Conservation (phyloP, 2,113 vertebrate species). For the Murina feae region DNA sequence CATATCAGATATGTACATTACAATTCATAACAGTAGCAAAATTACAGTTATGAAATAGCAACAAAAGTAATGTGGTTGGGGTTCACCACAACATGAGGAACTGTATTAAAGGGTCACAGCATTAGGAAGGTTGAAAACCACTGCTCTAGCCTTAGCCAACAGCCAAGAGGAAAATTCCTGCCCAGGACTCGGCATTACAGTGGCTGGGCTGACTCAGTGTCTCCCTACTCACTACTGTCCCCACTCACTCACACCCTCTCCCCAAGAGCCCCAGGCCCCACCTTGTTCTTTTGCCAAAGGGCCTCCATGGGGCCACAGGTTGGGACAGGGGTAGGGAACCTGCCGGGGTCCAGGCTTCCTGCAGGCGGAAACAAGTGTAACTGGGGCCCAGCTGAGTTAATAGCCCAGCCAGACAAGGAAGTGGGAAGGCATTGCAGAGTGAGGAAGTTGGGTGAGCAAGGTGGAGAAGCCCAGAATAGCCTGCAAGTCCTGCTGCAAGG, state of each 20-base stretch:
- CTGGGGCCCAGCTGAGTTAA: neutral
- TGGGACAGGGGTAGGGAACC: neutral
- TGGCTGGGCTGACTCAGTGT: slow-evolving; percentile 31
- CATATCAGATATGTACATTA: too few species aligned
- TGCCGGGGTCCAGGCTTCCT: neutral
- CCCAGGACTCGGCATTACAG: slow-evolving; percentile 46
- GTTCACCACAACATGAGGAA: too few species aligned
- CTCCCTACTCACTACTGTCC: slow-evolving; percentile 40
- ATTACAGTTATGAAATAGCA: too few species aligned
- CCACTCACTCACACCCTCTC: slow-evolving; percentile 9
- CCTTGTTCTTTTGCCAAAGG: slow-evolving; percentile 92
- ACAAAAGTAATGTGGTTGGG: too few species aligned
- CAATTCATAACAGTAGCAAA: too few species aligned
- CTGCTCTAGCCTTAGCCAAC: slow-evolving; percentile 46
- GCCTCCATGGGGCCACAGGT: slow-evolving; percentile 81
- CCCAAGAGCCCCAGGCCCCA: slow-evolving; percentile 69
- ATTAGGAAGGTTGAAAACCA: too few species aligned
- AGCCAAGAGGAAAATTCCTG: slow-evolving; percentile 70
- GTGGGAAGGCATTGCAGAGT: neutral
- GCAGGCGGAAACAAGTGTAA: neutral
- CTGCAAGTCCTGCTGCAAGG: neutral
- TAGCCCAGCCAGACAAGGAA: slow-evolving; percentile 13
- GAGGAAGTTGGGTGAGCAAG: neutral
- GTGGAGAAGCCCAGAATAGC: neutral
- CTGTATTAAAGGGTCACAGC: too few species aligned